These are phyloP conservation scores for Pyrocephalus nanus DNA, from an alignment of 2,797 vertebrate genomes.

Conservation along the genomic window DNA sequence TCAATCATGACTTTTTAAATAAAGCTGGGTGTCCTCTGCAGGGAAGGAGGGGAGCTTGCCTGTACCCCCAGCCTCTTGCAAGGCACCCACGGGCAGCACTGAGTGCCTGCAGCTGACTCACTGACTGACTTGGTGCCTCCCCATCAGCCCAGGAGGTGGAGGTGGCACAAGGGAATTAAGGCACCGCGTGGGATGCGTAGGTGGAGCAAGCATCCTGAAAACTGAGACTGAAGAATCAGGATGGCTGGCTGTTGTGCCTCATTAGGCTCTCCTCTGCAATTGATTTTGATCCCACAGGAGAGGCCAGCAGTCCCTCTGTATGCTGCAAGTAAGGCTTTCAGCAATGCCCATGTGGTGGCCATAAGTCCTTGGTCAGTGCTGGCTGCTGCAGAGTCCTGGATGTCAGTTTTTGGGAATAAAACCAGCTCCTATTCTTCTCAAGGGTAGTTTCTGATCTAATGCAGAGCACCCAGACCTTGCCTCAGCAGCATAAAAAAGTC, in stretches of 20 bases:
- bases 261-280: neutral
- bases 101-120: neutral
- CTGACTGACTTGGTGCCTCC: neutral
- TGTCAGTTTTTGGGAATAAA: neutral
- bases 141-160: neutral
- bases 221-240: neutral
- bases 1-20: neutral
- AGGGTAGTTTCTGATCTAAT: neutral
- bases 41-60: neutral
- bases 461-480: neutral
- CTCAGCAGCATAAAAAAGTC: neutral
- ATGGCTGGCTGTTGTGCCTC: neutral
- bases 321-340: neutral
- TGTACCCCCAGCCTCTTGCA: neutral
- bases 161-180: neutral
- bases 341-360: accelerated
- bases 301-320: neutral
- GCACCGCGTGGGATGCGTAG: neutral
- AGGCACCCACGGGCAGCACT: neutral
- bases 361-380: neutral
- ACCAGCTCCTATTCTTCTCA: neutral
- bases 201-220: neutral
- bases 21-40: neutral
- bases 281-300: neutral
- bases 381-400: neutral